These are phyloP conservation scores for Lacanobia wlatinum DNA, from an alignment of 2,888 invertebrate genomes.

Conservation along the genomic window DNA sequence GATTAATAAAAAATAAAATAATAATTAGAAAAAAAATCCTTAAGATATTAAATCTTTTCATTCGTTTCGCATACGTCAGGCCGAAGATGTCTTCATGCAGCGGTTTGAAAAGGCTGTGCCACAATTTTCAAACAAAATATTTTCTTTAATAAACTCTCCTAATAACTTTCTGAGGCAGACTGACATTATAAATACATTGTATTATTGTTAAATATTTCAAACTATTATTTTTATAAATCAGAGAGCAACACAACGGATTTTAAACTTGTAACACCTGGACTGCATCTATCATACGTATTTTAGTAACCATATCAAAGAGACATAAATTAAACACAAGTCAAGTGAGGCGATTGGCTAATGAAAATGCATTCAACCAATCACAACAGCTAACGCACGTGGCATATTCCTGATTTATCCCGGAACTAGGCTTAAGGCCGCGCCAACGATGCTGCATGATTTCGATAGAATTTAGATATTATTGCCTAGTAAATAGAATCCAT, in stretches of 20 bases:
- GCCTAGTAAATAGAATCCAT: too few species aligned
- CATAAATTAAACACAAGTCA: background rate
- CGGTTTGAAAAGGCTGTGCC: conserved; percentile 17
- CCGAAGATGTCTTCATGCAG: conserved; percentile 13
- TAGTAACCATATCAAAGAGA: background rate
- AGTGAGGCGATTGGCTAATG: background rate
- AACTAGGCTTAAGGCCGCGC: background rate
- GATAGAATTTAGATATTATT: too few species aligned
- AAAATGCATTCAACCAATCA: background rate
- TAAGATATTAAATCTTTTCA: background rate
- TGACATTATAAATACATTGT: background rate
- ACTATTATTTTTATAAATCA: background rate
- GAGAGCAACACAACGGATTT: conserved; percentile 8
- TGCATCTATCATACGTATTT: background rate
- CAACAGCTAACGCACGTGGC: background rate
- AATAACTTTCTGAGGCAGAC: conserved; percentile 23
- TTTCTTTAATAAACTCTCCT: conserved; percentile 24
- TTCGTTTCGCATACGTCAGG: background rate
- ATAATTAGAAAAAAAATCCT: conserved; percentile 9
- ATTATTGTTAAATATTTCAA: background rate
- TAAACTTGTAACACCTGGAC: conserved; percentile 9
- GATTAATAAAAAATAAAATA: conserved; percentile 20
- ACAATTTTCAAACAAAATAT: conserved; percentile 25
- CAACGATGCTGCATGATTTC: too few species aligned
- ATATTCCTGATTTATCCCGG: background rate